These are phyloP conservation scores for Streblospio benedicti DNA, from an alignment of 1,140 invertebrate genomes.

Conservation along the genomic window DNA sequence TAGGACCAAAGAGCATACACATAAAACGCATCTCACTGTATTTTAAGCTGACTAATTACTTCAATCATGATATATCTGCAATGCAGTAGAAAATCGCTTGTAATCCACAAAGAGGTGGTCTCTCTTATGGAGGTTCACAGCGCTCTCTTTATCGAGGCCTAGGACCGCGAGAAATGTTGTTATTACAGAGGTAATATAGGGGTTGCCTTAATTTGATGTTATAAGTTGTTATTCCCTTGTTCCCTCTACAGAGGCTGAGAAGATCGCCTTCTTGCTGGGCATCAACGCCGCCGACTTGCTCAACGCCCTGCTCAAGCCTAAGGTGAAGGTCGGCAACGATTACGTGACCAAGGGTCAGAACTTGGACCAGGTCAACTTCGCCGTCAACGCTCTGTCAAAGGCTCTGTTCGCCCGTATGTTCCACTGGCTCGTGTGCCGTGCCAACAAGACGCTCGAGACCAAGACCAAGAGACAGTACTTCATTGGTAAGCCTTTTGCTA, in stretches of 20 bases:
- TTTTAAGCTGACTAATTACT: too few relatives aligned
- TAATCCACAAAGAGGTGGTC: too few relatives aligned
- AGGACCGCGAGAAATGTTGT: too few relatives aligned
- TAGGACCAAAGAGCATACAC: too few relatives aligned
- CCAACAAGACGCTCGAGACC: conserved; percentile 96
- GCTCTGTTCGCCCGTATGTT: conserved; percentile 92
- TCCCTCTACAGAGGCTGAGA: conserved; percentile 68
- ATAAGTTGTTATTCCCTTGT: too few relatives aligned
- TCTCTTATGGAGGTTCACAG: too few relatives aligned
- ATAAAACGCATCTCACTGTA: too few relatives aligned
- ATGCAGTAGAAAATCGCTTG: too few relatives aligned
- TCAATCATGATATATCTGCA: too few relatives aligned
- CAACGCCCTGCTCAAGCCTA: conserved; percentile 55
- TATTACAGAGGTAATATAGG: conserved; percentile 58
- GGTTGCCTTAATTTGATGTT: too few relatives aligned
- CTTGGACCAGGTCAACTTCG: conserved; percentile 68
- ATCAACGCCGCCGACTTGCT: conserved; percentile 54
- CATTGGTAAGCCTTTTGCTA: too few relatives aligned
- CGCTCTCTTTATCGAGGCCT: conserved; percentile 97
- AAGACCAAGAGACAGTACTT: conserved; percentile 95
- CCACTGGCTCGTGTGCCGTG: conserved; percentile 93
- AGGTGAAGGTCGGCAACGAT: conserved; percentile 67
- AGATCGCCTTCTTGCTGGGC: conserved; percentile 77
- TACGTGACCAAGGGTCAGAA: conserved; percentile 98
- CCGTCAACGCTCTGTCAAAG: conserved; percentile 86